These are phyloP conservation scores for Karalla daura DNA, from an alignment of 2,797 vertebrate genomes.

Conservation along the genomic window DNA sequence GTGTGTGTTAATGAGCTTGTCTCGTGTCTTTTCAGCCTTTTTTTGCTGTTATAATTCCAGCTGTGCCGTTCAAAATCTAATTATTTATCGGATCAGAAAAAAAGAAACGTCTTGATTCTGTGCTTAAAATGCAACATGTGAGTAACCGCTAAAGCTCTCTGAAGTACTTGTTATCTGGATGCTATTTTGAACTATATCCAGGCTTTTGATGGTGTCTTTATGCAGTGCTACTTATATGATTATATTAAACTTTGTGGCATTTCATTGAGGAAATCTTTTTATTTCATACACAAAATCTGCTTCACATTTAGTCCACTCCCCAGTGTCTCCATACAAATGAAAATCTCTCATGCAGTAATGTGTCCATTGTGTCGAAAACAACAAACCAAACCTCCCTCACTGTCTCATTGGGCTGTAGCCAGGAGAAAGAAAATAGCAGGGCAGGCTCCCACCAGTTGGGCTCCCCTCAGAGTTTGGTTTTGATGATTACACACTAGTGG, in stretches of 20 bases:
- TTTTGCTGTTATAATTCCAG: conserved; percentile 20
- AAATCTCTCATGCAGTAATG: too few species aligned
- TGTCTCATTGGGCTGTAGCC: conserved; percentile 2
- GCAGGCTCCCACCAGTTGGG: conserved; percentile 46
- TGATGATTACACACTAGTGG: conserved; percentile 9
- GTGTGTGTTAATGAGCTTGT: conserved; percentile 11
- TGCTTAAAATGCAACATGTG: conserved; percentile 47
- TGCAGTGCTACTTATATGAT: conserved; percentile 40
- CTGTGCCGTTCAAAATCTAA: conserved; percentile 18
- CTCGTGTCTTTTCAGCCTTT: conserved; percentile 14
- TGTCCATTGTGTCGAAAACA: too few species aligned
- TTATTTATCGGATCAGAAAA: background rate
- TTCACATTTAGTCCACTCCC: background rate
- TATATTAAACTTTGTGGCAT: conserved; percentile 58
- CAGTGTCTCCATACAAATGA: conserved; percentile 14
- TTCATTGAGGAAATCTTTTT: conserved; percentile 19
- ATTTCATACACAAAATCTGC: background rate
- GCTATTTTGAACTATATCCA: conserved; percentile 33
- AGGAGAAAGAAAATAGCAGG: conserved; percentile 24
- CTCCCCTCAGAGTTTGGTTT: conserved; percentile 32
- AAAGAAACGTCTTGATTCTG: conserved; percentile 13
- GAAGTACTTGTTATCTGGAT: conserved; percentile 23
- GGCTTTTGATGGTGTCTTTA: conserved; percentile 55
- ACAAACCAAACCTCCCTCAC: conserved; percentile 1
- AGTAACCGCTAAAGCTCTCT: conserved; percentile 7